Evolutionary conservation across 2,888 invertebrate species (phyloP), one percentile per base, ranked within the genome.

Genomic region (Netelia virgata): DNA sequence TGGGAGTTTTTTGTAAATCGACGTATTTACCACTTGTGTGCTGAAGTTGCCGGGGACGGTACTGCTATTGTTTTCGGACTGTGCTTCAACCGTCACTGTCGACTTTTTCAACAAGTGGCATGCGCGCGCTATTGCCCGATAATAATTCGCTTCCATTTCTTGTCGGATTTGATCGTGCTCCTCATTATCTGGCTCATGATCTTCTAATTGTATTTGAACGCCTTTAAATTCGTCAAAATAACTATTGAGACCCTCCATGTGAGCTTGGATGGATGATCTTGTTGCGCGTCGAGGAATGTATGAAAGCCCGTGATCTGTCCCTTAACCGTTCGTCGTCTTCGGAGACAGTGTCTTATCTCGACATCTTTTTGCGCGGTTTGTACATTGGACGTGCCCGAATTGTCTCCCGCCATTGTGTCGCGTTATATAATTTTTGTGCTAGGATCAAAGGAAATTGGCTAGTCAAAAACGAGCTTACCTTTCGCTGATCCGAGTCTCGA

Each of bases 201-300:
- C 18, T 43, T 81, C 81, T 14, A 81, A 10, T 11, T 63, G 68
- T 0, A 10, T 61, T 69, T 75, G 69, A 5, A 75, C 55, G 5
- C 14, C 10, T 59, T 75, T 43, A 43, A 81, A 81, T 63, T 81
- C 81, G 2, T 81, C 50, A 14, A 63, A 81, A 61, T 61, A 41
- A 9, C 68, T 55, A 0, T 8, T 43, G 11, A 81, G 14, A 3
- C 18, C n/a, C 0, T 81, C 81, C 14, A 75, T 28, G 8, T 75
- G 81, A 9, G 41, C 41, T 75, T 81, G 74, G 18, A 81, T 23
- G 59, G 59, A 2, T 20, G 10, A 1, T 59, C 23, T 9, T 23
- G 23, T 18, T 20, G 18, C 20, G 20, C 11, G 16, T 59, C 59
- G 23, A 59, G 8, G 8, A 59, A 59, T 23, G 20, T 59, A 2